Evolutionary conservation across 2,113 vertebrate genomes (phyloP), one percentile per base, ranked within the genome.

Genomic region (Sceloporus undulatus): DNA sequence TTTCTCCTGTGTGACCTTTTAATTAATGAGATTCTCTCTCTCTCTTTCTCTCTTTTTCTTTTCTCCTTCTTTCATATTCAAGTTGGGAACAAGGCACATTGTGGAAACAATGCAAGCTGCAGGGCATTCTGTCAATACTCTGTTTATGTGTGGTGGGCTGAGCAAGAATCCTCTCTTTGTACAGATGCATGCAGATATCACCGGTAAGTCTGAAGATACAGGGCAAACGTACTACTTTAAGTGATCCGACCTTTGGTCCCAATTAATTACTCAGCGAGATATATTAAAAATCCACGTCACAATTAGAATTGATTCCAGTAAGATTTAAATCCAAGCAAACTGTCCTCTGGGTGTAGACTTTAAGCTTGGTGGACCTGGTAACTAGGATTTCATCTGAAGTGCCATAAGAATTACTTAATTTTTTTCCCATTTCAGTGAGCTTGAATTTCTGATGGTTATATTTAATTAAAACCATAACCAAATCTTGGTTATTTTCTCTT

Each of bases 111-210:
- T 99, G 98, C 95, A 96, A 92, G 93, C 96, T 82, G 97, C 98
- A 59, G 99, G 98, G 2, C 98, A 99, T 89, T 96, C 92, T 34
- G 96, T 99, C 96, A 97, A 70, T 90, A 98, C 98, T 0, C 96
- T 99, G 84, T 99, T 99, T 91, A 95, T 99, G 87, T 99, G 98
- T 3, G 99, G 98, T 4, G 99, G 99, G 9, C 96, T 99, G 92
- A 99, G 99, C 97, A 99, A 99, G 96, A 99, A 99, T 85, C 86
- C 96, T 3, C 97, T 99, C 87, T 99, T 98, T 91, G 98, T 99
- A 74, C 98, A 98, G 95, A 97, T 98, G 94, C 98, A 99, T 0
- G 98, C 98, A 1, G 98, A 98, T 86, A 96, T 98, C 76, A 98
- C 98, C 80, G 98, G 98, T 99, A 88, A 96, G 97, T 92, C 2